A percentile compares a stretch with the other conserved stretches of the same genome.
These are phyloP conservation scores for Leucoraja erinaceus DNA, from an alignment of 2,113 vertebrate species.

Conservation along the genomic window DNA sequence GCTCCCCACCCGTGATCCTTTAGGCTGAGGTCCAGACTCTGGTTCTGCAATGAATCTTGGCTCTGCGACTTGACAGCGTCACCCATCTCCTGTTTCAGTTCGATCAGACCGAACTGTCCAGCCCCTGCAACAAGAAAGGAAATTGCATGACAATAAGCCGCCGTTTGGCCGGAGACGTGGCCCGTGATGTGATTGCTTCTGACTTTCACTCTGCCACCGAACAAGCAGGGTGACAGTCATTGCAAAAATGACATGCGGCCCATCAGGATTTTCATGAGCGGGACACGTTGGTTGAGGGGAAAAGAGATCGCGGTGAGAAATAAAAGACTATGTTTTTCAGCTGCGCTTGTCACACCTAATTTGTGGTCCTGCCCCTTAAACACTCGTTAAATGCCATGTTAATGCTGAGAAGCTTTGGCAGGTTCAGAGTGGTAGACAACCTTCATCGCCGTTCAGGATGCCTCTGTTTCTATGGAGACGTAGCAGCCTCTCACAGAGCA, in stretches of 20 bases:
- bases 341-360: constrained; percentile 93
- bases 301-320: constrained; percentile 65
- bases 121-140: constrained; percentile 65
- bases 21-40: constrained; percentile 86
- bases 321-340: constrained; percentile 77
- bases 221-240: constrained; percentile 97
- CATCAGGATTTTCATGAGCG: constrained; percentile 75
- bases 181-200: constrained; percentile 76
- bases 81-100: constrained; percentile 74
- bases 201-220: constrained; percentile 76
- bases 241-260: constrained; percentile 93
- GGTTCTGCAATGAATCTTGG: constrained; percentile 78
- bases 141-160: constrained; percentile 58
- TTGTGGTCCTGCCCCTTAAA: constrained; percentile 87
- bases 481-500: constrained; percentile 59
- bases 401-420: constrained; percentile 97
- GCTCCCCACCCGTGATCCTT: constrained; percentile 79
- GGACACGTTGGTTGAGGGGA: constrained; percentile 73
- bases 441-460: constrained; percentile 57
- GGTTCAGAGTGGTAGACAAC: constrained; percentile 72
- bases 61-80: constrained; percentile 55
- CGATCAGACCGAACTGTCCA: constrained; percentile 77
- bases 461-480: constrained; percentile 76
- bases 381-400: constrained; percentile 94
- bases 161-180: constrained; percentile 81